Base-by-base conservation (phyloP, 2,113 vertebrate species). In the Athene noctua region DNA sequence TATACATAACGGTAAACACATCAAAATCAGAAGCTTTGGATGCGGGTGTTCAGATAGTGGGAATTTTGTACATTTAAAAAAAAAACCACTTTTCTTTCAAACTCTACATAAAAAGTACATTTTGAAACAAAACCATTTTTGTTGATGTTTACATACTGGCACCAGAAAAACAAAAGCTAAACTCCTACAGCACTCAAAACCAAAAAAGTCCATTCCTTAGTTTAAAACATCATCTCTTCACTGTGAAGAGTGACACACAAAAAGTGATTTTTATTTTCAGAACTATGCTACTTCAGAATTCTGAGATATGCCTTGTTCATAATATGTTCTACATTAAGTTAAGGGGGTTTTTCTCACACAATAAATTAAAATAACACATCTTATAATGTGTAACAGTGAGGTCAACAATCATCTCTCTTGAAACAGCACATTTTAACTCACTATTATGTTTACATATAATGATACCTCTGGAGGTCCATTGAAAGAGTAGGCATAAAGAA, bases 401-500 rank as follows among this genome's bases (percentile, higher is more conserved):
- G 36, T 66, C 7, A 70, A 52, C 29, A 59, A 83, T 25, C 9
- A 40, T 1, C 22, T 57, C 58, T 57, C 34, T 40, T 40, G 63
- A 59, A 67, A 70, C 19, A 67, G 20, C 57, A 62, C 15, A 19
- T 70, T 63, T 68, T 57, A 75, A 58, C 22, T 40, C 54, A 61
- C 42, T 61, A 14, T 21, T 49, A 47, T 27, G 5, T 84, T 84
- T 68, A 58, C 4, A 83, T 9, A 47, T 40, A 79, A 79, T 9
- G 5, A 85, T 97, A 99, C 99, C 99, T 99, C 99, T 57, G 99
- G 99, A 3, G 99, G 99, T 3, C 99, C 99, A 58, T 97, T 99
- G 95, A 99, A 99, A 63, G 99, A 99, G 97, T 99, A 99, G 4
- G 99, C 99, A 54, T 99, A 99, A 17, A 99, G 98, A 81, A 99